Percentiles rank a stretch among this genome's conserved stretches.
These are phyloP conservation scores for Litocranius walleri DNA, from an alignment of 2,113 vertebrate genomes.

Conservation along the genomic window DNA sequence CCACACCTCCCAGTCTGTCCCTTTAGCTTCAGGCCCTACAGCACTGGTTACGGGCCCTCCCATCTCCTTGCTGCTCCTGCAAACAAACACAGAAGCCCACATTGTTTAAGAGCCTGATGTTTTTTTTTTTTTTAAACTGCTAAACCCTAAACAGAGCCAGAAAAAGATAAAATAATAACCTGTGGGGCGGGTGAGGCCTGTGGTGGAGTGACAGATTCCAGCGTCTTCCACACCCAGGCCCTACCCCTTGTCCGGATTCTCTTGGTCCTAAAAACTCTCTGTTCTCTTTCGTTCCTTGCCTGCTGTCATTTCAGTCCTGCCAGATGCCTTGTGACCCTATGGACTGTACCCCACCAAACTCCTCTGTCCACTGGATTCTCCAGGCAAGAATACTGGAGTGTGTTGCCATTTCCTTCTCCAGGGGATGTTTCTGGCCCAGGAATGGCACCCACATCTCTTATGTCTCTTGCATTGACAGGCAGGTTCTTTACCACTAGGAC, in stretches of 20 bases:
- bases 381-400: not conserved
- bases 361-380: not conserved
- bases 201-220: not conserved
- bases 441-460: not conserved
- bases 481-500: not conserved
- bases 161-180: not conserved
- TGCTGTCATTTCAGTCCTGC: not conserved
- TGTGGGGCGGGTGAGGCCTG: not conserved
- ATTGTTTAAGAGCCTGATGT: not conserved
- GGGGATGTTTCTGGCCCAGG: not conserved
- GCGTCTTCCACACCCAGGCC: not conserved
- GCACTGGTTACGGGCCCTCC: accelerated
- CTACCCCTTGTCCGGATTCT: not conserved
- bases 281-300: not conserved
- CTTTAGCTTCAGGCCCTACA: not conserved
- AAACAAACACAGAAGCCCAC: not conserved
- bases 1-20: not conserved
- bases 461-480: not conserved
- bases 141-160: not conserved
- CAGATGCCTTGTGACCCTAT: not conserved
- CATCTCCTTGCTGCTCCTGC: not conserved
- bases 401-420: not conserved
- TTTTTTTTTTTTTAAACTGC: not conserved
- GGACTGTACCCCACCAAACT: not conserved
- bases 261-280: not conserved